These are phyloP conservation scores for Sternarchorhynchus goeldii DNA, from an alignment of 2,797 vertebrate genomes.

Conservation along the genomic window DNA sequence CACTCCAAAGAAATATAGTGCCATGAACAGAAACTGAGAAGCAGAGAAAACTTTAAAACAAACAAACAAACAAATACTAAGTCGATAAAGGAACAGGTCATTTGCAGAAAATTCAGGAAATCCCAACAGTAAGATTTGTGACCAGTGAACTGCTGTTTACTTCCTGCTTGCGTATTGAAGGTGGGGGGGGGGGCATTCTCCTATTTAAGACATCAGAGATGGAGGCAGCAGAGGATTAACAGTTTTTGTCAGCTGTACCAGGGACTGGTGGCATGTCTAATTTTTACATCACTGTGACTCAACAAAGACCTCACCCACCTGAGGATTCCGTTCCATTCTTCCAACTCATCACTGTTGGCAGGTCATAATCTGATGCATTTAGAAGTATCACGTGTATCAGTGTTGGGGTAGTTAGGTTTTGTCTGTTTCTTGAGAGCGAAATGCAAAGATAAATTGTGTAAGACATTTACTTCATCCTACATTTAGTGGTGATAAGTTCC, in stretches of 20 bases:
- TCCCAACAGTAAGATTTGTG: slow-evolving; percentile 11
- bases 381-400: neutral
- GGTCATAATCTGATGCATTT: neutral
- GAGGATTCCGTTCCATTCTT: slow-evolving; percentile 7
- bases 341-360: slow-evolving; percentile 16
- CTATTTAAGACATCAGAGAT: neutral
- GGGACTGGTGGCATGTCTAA: neutral
- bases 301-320: neutral
- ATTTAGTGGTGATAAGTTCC: too few species aligned
- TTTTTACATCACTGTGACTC: neutral
- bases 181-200: neutral
- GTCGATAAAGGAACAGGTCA: slow-evolving; percentile 36
- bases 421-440: too few species aligned
- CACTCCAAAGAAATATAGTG: neutral
- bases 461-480: too few species aligned
- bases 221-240: neutral
- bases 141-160: neutral
- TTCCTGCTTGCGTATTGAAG: slow-evolving; percentile 3
- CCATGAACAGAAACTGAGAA: slow-evolving; percentile 24
- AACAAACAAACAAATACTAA: neutral
- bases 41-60: neutral
- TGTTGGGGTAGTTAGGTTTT: too few species aligned
- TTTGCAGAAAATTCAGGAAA: slow-evolving; percentile 41
- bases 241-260: neutral
- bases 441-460: too few species aligned